These are phyloP conservation scores for Marmota monax DNA, from an alignment of 2,113 vertebrate genomes.

Conservation along the genomic window DNA sequence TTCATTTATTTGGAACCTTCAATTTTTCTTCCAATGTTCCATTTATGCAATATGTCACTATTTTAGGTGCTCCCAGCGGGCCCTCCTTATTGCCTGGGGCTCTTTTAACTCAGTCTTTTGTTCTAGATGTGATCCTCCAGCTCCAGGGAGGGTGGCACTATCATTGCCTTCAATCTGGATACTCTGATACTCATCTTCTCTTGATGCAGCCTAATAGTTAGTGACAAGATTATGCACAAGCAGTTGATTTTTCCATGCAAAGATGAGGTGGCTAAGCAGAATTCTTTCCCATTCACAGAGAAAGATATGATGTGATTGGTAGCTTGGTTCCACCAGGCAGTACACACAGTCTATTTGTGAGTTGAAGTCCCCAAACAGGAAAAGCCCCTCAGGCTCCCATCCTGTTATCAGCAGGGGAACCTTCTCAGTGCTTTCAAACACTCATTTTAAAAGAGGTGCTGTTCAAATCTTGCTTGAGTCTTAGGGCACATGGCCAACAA, in stretches of 20 bases:
- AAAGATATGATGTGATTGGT: background rate
- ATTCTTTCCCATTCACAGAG: background rate
- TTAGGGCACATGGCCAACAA: constrained; percentile 29
- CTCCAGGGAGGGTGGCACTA: background rate
- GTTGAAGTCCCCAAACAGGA: constrained; percentile 34
- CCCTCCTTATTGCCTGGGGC: background rate
- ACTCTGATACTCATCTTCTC: constrained; percentile 3
- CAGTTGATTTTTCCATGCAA: background rate
- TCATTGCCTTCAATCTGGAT: background rate
- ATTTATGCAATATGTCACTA: background rate
- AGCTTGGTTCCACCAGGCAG: background rate
- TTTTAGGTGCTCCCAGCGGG: background rate
- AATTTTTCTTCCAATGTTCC: background rate
- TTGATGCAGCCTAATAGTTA: background rate
- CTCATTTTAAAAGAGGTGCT: constrained; percentile 6
- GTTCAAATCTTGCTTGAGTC: constrained; percentile 47
- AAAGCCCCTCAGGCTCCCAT: background rate
- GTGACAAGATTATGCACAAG: background rate
- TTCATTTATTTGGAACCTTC: background rate
- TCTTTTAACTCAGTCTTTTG: background rate
- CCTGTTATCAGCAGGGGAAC: constrained; percentile 26
- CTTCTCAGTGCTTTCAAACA: constrained; percentile 29
- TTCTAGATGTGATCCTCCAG: background rate
- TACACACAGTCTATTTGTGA: constrained; percentile 37
- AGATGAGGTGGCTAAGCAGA: background rate